Evolutionary conservation across 2,113 vertebrate species (phyloP).

Genomic region (Podilymbus podiceps): DNA sequence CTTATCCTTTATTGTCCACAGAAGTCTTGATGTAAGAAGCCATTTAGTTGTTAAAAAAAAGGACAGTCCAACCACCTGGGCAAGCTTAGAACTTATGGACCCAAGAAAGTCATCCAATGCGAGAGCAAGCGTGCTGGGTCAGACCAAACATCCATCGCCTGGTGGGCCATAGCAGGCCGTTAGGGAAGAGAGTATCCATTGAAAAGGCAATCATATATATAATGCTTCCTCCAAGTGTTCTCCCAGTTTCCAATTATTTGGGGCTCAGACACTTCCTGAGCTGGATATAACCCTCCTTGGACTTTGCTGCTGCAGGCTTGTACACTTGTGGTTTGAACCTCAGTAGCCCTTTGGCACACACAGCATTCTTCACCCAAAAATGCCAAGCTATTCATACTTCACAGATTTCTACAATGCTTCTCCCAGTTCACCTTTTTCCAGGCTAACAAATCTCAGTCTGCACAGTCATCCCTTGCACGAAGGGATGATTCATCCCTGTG

Average conservation of each 20-base stretch:
- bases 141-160: background rate
- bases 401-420: background rate
- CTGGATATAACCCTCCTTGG: background rate
- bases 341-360: background rate
- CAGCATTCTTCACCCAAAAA: background rate
- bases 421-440: background rate
- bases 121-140: background rate
- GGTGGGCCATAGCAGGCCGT: background rate
- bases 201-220: accelerated
- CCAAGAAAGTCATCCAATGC: background rate
- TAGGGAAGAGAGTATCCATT: background rate
- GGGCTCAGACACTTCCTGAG: background rate
- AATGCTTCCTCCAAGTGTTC: background rate
- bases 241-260: background rate
- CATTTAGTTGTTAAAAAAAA: background rate
- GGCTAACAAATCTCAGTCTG: background rate
- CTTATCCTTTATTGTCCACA: background rate
- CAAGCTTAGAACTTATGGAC: background rate
- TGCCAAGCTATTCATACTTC: background rate
- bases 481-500: background rate
- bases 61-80: background rate
- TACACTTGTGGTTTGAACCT: background rate
- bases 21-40: background rate
- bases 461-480: background rate
- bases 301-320: background rate